A percentile compares a stretch with the other conserved stretches of the same genome.
Evolutionary conservation across 2,888 invertebrate genomes (phyloP).

Genomic region (Drymonia ruficornis): DNA sequence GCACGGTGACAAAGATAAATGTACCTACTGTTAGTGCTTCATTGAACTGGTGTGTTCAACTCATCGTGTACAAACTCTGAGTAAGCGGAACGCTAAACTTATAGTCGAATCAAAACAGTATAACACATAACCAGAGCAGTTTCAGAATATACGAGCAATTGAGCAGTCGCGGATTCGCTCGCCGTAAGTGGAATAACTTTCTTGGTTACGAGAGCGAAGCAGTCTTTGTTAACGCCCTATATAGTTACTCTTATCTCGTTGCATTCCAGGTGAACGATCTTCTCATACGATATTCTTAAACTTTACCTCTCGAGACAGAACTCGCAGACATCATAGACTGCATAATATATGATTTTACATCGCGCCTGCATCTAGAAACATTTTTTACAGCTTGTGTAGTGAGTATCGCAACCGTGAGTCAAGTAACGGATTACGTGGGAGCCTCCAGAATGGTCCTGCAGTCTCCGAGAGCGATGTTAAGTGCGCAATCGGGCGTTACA

Average conservation of each 20-base stretch:
- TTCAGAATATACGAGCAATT: constrained; percentile 40
- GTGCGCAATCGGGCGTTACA: constrained; percentile 57
- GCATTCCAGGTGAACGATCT: constrained; percentile 70
- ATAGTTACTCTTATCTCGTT: constrained; percentile 68
- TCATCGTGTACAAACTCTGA: constrained; percentile 36
- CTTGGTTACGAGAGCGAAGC: constrained; percentile 59
- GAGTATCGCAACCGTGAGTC: constrained; percentile 57
- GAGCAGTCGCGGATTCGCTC: constrained; percentile 52
- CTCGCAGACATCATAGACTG: constrained; percentile 18
- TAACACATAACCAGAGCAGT: constrained; percentile 33
- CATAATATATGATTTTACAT: constrained; percentile 16
- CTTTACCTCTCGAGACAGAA: constrained; percentile 25
- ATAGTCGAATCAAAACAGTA: constrained; percentile 46
- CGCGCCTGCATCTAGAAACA: background rate
- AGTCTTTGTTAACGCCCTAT: constrained; percentile 64
- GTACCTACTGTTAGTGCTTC: background rate
- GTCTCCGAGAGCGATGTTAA: constrained; percentile 60
- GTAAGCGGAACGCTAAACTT: constrained; percentile 35
- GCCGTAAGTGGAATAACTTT: constrained; percentile 61
- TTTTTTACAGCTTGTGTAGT: constrained; percentile 18
- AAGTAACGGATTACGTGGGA: constrained; percentile 71
- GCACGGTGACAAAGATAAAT: background rate
- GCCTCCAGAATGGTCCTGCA: constrained; percentile 60
- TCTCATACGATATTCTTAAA: constrained; percentile 53
- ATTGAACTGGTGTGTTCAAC: constrained; percentile 10